Conservation (phyloP, 2,797 vertebrate genomes). For the Huso huso region DNA sequence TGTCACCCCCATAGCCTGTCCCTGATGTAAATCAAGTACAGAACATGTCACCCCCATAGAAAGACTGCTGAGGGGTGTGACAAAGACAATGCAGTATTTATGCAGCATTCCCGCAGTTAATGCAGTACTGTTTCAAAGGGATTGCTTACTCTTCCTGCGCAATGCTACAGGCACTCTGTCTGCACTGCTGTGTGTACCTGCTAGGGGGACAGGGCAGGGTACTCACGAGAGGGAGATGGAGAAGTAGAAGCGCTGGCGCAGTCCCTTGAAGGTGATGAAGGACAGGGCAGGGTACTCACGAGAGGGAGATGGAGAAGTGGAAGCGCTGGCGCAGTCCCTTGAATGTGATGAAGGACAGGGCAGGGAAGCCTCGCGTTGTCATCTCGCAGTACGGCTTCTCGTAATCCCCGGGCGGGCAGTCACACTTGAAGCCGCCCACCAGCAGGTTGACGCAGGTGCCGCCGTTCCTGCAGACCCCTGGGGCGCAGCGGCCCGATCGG, state of each 20-base stretch:
- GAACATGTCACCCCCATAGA: no score
- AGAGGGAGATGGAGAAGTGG: conserved; percentile 86
- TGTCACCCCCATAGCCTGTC: no score
- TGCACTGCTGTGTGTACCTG: no score
- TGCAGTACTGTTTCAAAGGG: no score
- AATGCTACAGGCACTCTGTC: no score
- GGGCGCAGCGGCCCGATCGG: conserved; percentile 74
- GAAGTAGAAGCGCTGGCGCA: conserved; percentile 94
- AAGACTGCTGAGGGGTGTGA: no score
- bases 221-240: conserved; percentile 85
- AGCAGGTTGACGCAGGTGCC: conserved; percentile 86
- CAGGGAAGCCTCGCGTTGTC: conserved; percentile 84
- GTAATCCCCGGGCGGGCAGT: conserved; percentile 75
- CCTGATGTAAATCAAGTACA: no score
- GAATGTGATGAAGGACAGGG: conserved; percentile 83
- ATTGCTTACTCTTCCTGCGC: no score
- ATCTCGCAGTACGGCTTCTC: conserved; percentile 88
- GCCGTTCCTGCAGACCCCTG: conserved; percentile 78
- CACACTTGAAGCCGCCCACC: conserved; percentile 85
- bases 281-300: conserved; percentile 78
- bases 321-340: conserved; percentile 89
- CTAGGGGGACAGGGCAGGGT: not conserved
- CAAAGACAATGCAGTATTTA: no score
- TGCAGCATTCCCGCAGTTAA: no score
- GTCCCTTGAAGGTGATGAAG: conserved; percentile 87